These are phyloP conservation scores for Megaceryle torquata DNA, from an alignment of 2,113 vertebrate species.

Conservation along the genomic window DNA sequence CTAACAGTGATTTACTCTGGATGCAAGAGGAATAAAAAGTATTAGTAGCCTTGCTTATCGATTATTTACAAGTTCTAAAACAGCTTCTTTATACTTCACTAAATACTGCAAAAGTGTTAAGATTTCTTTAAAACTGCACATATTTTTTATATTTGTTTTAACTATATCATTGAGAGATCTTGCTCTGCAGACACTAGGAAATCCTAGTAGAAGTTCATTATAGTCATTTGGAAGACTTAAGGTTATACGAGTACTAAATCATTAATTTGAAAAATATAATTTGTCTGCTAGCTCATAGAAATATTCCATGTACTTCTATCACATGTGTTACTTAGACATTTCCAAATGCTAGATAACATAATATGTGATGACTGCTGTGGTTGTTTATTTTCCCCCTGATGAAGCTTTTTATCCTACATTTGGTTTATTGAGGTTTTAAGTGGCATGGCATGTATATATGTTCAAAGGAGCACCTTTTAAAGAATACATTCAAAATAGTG, in stretches of 20 bases:
- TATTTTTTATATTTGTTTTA: not conserved
- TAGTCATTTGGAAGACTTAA: not conserved
- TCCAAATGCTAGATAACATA: not conserved
- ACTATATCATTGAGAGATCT: not conserved
- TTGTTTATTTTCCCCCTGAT: not conserved
- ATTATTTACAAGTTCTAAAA: not conserved
- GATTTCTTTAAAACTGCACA: not conserved
- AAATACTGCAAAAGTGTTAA: not conserved
- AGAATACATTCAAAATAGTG: not conserved
- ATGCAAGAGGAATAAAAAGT: not conserved
- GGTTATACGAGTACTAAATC: not conserved
- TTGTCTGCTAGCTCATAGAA: not conserved
- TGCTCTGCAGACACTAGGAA: not conserved
- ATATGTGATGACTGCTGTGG: not conserved
- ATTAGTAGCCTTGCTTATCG: not conserved
- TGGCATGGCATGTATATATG: not conserved
- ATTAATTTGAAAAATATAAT: not conserved
- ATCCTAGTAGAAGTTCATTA: not conserved
- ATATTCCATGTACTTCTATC: not conserved
- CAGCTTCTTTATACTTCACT: not conserved
- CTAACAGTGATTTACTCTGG: not conserved
- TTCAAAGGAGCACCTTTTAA: not conserved
- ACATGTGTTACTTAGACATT: not conserved
- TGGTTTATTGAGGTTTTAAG: constrained; percentile 4
- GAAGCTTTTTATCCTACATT: not conserved